Percentiles rank a stretch among this genome's conserved stretches.
Evolutionary conservation across 2,113 vertebrate genomes (phyloP).

Genomic region (Rafetus swinhoei): DNA sequence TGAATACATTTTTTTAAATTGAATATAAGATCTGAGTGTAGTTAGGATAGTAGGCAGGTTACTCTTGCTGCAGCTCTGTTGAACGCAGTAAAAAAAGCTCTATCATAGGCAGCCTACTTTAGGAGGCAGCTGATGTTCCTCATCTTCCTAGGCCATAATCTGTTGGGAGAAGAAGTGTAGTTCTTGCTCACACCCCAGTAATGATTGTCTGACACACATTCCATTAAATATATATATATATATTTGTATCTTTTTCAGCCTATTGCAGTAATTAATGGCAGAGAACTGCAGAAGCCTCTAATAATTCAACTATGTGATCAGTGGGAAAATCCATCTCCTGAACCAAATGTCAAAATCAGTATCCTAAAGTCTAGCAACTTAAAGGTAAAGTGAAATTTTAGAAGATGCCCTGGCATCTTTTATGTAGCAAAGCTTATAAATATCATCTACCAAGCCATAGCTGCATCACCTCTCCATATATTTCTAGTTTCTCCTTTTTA

Average conservation of each 20-base stretch:
- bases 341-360: slow-evolving; percentile 83
- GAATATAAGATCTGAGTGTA: no score
- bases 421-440: neutral
- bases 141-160: neutral
- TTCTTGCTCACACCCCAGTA: neutral
- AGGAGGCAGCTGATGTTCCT: neutral
- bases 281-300: slow-evolving; percentile 81
- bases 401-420: neutral
- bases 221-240: neutral
- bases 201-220: neutral
- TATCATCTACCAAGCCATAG: neutral
- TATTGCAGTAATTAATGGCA: slow-evolving; percentile 86
- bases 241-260: slow-evolving; percentile 75
- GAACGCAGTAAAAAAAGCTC: neutral
- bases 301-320: slow-evolving; percentile 87
- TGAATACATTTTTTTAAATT: no score
- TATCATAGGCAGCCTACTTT: accelerated
- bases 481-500: neutral
- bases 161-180: neutral
- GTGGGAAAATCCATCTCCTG: slow-evolving; percentile 88
- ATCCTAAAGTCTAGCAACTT: slow-evolving; percentile 75
- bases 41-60: neutral
- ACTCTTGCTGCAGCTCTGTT: neutral
- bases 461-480: neutral
- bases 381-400: slow-evolving; percentile 73